phyloP scores from a whole-genome alignment of 92 coral and sea anemone species.

The Siderastrea radians region DNA sequence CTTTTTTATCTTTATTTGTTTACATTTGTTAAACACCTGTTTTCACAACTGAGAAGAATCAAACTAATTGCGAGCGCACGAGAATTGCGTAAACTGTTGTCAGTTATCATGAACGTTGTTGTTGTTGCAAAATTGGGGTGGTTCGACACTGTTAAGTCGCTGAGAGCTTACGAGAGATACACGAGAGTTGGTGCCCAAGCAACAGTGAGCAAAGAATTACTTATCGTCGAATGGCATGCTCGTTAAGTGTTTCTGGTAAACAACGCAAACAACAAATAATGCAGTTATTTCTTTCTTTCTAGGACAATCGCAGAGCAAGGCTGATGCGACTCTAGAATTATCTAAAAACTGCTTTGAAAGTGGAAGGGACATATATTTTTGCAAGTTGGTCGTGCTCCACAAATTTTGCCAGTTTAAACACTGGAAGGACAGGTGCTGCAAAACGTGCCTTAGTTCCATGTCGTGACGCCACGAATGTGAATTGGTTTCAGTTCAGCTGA shows the following conservation, averaged over 20 bases:
- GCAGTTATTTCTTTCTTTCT: not conserved
- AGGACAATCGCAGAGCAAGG: not conserved
- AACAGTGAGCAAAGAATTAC: too few relatives aligned
- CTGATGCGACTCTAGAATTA: not conserved
- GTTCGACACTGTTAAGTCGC: too few relatives aligned
- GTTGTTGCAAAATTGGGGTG: too few relatives aligned
- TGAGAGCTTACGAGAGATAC: too few relatives aligned
- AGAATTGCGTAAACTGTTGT: too few relatives aligned
- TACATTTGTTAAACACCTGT: too few relatives aligned
- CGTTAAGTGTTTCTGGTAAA: not conserved
- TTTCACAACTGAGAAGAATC: too few relatives aligned
- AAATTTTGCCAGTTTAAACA: slow-evolving; percentile 93
- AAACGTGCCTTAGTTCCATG: slow-evolving; percentile 60
- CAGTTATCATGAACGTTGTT: too few relatives aligned
- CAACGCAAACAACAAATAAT: not conserved
- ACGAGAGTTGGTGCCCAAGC: too few relatives aligned
- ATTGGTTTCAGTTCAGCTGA: not conserved
- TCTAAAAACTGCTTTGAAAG: slow-evolving; percentile 74
- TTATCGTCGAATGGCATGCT: not conserved
- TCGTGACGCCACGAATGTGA: not conserved
- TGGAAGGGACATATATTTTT: slow-evolving; percentile 84
- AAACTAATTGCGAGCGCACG: too few relatives aligned
- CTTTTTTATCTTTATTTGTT: too few relatives aligned
- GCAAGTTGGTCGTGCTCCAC: slow-evolving; percentile 91
- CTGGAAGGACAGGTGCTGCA: slow-evolving; percentile 93